Evolutionary conservation across 2,888 invertebrate genomes (phyloP).

Genomic region (Alentia gelatinosa): DNA sequence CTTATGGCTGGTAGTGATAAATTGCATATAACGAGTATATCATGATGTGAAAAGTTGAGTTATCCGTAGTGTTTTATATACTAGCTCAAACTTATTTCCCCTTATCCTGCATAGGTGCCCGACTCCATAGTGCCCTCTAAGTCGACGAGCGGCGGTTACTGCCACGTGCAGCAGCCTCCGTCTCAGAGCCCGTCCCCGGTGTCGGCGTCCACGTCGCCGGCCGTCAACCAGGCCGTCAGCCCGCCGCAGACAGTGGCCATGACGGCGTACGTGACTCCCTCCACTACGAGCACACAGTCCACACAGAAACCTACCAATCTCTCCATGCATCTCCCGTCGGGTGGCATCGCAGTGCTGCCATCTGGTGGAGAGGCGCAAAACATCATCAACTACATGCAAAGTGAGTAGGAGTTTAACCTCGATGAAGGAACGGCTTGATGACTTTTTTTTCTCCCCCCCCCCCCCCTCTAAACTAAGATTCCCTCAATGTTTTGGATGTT

Average conservation of each 20-base stretch:
- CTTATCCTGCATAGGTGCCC: neutral
- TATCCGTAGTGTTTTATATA: too few species aligned
- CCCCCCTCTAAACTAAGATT: neutral
- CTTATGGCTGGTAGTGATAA: too few species aligned
- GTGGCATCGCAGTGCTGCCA: slow-evolving; percentile 48
- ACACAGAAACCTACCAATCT: slow-evolving; percentile 59
- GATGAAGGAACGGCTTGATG: too few species aligned
- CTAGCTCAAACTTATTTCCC: too few species aligned
- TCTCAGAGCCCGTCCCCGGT: slow-evolving; percentile 42
- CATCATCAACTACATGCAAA: slow-evolving; percentile 45
- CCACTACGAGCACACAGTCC: neutral
- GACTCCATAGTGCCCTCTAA: neutral
- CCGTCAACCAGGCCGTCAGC: slow-evolving; percentile 30
- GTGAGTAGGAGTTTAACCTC: neutral
- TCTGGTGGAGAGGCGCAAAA: slow-evolving; percentile 9
- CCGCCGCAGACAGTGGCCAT: slow-evolving; percentile 19
- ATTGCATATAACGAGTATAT: too few species aligned
- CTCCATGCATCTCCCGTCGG: slow-evolving; percentile 67
- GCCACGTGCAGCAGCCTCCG: neutral
- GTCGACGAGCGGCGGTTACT: slow-evolving; percentile 31
- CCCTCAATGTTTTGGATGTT: neutral
- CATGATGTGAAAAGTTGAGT: too few species aligned
- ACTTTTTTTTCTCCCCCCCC: too few species aligned
- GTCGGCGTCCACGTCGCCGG: slow-evolving; percentile 43
- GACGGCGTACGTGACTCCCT: slow-evolving; percentile 51